Evolutionary conservation across 2,113 vertebrate species (phyloP), one percentile per base, ranked within the genome.

Genomic region (Falco punctatus): DNA sequence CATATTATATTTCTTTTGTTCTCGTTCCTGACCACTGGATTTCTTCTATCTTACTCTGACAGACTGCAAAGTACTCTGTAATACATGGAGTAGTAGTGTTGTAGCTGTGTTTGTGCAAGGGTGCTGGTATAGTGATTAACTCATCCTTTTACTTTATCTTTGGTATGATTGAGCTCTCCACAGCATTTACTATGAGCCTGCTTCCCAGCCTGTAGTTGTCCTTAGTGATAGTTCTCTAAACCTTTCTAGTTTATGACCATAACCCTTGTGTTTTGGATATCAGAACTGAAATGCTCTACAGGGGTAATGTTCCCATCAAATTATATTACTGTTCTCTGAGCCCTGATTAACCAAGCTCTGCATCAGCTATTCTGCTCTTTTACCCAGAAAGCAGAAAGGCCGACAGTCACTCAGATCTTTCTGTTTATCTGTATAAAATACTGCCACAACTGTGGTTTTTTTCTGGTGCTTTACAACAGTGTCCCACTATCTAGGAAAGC

Each of bases 301-400:
- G 28, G 49, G 64, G 23, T 54, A 70, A 77, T 70, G 79, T 40
- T 94, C 67, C 71, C 67, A 73, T 94, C 82, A 59, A 67, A 90
- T 86, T 58, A 70, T 55, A 15, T 88, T 83, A 52, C 46, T 73
- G 52, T 69, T 66, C 58, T 88, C 42, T 42, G 75, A 92, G 84
- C 71, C 44, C 79, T 86, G 85, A 86, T 92, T 92, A 86, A 79
- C 79, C 54, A 74, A 93, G 57, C 27, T 33, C 88, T 94, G 88
- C 67, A 94, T 90, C 84, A 93, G 79, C 85, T 88, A 54, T 77
- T 91, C 58, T 75, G 58, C n/a, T 88, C 26, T 77, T 85, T 46
- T 78, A 64, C 38, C 32, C 79, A 73, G 79, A 88, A 88, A 59
- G 80, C 75, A 81, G 67, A 71, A 33, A 44, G n/a, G 33, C 78